Conservation (phyloP, 2,888 invertebrate genomes). For the Eupsilia transversa region DNA sequence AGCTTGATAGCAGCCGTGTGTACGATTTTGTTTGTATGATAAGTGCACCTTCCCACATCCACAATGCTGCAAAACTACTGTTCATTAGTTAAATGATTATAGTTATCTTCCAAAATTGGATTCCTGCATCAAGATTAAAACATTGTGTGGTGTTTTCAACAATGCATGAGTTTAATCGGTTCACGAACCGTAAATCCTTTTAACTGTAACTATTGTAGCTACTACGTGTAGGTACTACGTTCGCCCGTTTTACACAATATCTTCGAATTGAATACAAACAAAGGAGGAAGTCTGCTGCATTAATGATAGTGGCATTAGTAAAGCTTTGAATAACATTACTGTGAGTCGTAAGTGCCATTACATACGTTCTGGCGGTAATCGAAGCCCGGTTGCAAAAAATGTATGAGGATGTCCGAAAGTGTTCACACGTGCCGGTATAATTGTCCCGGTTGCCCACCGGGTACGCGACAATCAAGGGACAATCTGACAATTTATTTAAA, state of each 20-base stretch:
- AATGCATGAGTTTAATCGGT: conserved; percentile 32
- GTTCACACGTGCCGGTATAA: background rate
- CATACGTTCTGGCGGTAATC: background rate
- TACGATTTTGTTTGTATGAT: background rate
- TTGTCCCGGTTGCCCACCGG: too few relatives aligned
- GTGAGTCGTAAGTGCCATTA: background rate
- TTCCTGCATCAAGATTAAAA: conserved; percentile 18
- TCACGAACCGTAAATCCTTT: conserved; percentile 42
- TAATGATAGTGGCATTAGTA: background rate
- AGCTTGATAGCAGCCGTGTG: too few relatives aligned
- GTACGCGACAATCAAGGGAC: background rate
- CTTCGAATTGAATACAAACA: conserved; percentile 18
- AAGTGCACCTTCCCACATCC: background rate
- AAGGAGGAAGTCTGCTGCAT: conserved; percentile 14
- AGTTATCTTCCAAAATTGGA: background rate
- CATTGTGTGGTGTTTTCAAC: conserved; percentile 19
- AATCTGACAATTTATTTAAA: too few relatives aligned
- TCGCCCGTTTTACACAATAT: conserved; percentile 25
- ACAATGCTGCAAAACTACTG: background rate
- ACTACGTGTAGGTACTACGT: background rate
- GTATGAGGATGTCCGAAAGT: background rate
- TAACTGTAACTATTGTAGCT: background rate
- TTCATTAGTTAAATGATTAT: background rate
- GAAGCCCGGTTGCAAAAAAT: background rate
- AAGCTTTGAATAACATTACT: background rate